phyloP scores from a whole-genome alignment of 2,113 vertebrate genomes.

The Istiophorus platypterus region DNA sequence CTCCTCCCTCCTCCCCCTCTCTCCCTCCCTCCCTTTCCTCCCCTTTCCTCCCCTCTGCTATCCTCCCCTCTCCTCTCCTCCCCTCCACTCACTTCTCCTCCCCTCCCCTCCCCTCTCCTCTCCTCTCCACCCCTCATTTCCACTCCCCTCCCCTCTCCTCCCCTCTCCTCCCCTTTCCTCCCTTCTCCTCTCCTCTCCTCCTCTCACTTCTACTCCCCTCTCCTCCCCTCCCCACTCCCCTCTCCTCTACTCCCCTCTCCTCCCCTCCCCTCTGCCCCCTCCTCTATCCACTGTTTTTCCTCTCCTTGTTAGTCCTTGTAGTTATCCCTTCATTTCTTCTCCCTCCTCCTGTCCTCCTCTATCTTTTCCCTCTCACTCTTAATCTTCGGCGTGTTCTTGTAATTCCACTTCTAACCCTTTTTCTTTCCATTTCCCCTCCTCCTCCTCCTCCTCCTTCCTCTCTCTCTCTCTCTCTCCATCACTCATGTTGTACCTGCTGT shows the following conservation, averaged over 20 bases:
- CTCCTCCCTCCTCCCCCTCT: too few relatives aligned
- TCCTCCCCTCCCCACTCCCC: neutral
- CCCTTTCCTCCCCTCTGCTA: neutral
- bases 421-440: too few relatives aligned
- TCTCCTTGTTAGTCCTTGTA: neutral
- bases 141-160: too few relatives aligned
- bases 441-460: neutral
- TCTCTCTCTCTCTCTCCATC: conserved; percentile 22
- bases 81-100: too few relatives aligned
- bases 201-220: too few relatives aligned
- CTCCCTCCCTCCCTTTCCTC: conserved; percentile 29
- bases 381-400: too few relatives aligned
- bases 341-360: too few relatives aligned
- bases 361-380: too few relatives aligned
- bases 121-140: neutral
- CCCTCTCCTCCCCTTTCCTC: conserved; percentile 5
- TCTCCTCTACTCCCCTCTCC: conserved; percentile 42
- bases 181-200: too few relatives aligned
- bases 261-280: neutral
- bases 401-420: too few relatives aligned
- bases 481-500: conserved; percentile 50
- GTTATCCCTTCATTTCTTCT: conserved; percentile 8
- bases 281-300: too few relatives aligned
- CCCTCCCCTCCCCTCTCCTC: conserved; percentile 41
- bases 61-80: conserved; percentile 30